A percentile compares a stretch with the other conserved stretches of the same genome.
phyloP scores from a whole-genome alignment of 2,113 vertebrate species.

The Patagioenas fasciata region DNA sequence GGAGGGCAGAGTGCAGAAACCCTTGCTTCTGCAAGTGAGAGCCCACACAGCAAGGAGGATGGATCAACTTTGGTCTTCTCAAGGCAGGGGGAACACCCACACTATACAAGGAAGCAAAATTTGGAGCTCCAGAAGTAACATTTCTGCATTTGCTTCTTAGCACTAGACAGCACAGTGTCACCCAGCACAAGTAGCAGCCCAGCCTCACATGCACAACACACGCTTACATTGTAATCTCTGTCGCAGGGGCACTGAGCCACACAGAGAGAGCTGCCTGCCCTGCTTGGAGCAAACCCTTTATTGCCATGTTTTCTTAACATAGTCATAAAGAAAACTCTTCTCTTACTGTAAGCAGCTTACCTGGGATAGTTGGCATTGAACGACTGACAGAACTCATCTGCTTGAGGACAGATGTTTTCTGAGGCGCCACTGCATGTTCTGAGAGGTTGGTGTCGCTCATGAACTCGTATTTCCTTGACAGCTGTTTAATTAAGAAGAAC shows the following conservation, averaged over 20 bases:
- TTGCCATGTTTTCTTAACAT: not conserved
- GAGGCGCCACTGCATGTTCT: conserved; percentile 74
- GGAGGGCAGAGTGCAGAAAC: not conserved
- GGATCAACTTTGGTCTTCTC: not conserved
- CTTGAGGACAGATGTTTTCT: conserved; percentile 74
- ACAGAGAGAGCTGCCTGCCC: not conserved
- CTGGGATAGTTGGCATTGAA: conserved; percentile 93
- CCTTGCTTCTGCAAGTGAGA: not conserved
- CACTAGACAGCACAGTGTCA: not conserved
- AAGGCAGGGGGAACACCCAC: not conserved
- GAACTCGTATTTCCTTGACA: conserved; percentile 95
- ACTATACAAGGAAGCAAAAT: not conserved
- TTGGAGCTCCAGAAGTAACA: not conserved
- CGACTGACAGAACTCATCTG: conserved; percentile 86
- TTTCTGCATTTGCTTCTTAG: not conserved
- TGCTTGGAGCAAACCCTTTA: not conserved
- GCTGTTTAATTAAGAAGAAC: conserved; percentile 69
- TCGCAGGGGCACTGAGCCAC: not conserved
- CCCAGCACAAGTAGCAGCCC: not conserved
- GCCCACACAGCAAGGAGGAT: not conserved
- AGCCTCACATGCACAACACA: not conserved
- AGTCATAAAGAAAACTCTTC: not conserved
- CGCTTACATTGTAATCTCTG: not conserved
- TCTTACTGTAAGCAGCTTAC: conserved; percentile 59
- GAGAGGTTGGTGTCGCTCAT: conserved; percentile 97